Evolutionary conservation across 2,797 vertebrate species (phyloP).

Genomic region (Lepus oiostolus): DNA sequence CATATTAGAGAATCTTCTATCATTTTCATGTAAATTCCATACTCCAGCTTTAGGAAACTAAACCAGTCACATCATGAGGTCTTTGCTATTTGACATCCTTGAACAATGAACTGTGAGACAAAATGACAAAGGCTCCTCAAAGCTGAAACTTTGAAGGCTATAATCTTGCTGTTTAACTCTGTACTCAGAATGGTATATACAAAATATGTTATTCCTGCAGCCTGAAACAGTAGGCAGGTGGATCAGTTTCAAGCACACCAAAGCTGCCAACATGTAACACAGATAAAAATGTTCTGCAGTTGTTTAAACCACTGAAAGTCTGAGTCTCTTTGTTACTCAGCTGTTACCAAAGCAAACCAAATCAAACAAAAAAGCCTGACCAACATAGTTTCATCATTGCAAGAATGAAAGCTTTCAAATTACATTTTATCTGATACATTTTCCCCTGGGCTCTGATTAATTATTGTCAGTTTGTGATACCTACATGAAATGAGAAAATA

Average conservation of each 20-base stretch:
- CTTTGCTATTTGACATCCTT: background rate
- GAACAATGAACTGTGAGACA: background rate
- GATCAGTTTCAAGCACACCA: background rate
- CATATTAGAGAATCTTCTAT: background rate
- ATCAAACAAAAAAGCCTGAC: background rate
- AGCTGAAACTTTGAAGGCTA: conserved; percentile 8
- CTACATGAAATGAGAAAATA: conserved; percentile 4
- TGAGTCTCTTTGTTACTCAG: background rate
- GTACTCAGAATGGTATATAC: background rate
- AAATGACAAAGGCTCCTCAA: background rate
- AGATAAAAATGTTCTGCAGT: background rate
- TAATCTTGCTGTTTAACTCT: background rate
- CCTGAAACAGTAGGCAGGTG: background rate
- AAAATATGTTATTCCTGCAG: background rate
- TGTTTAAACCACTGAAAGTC: background rate
- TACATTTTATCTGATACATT: background rate
- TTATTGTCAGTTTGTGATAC: background rate
- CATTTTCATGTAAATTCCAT: background rate
- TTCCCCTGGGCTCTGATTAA: background rate
- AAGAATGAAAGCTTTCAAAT: background rate
- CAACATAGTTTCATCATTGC: background rate
- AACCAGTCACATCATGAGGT: background rate
- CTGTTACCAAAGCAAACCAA: background rate
- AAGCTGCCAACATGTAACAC: background rate
- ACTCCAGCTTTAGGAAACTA: background rate